Evolutionary conservation across 2,888 invertebrate species (phyloP).

Genomic region (Chrysolina americana): DNA sequence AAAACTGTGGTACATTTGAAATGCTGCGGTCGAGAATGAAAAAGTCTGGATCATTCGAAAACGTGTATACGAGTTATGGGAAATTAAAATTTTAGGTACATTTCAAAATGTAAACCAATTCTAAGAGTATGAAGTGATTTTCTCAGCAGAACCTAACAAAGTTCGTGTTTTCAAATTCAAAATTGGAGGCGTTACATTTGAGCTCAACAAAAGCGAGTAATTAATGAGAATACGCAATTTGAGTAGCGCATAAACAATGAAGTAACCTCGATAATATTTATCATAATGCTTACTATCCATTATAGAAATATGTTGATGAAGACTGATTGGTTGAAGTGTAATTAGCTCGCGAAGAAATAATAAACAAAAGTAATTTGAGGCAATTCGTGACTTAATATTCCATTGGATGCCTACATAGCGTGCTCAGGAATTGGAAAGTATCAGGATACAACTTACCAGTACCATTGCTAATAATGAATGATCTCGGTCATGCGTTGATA

Average conservation of each 20-base stretch:
- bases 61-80: no score
- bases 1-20: no score
- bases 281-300: conserved; percentile 10
- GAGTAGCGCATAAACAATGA: conserved; percentile 3
- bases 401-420: background rate
- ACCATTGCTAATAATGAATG: background rate
- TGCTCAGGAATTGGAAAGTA: background rate
- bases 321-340: conserved; percentile 4
- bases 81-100: no score
- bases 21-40: no score
- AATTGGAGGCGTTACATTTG: background rate
- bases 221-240: background rate
- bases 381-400: background rate
- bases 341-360: conserved; percentile 9
- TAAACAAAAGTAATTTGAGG: conserved; percentile 3
- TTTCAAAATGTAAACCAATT: no score
- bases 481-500: background rate
- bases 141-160: no score
- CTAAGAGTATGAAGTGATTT: no score
- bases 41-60: no score
- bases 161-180: background rate
- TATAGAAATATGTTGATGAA: conserved; percentile 12
- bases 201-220: background rate
- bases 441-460: background rate
- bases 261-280: background rate